These are phyloP conservation scores for Urocyon cinereoargenteus DNA, from an alignment of 2,797 vertebrate species.

Conservation along the genomic window DNA sequence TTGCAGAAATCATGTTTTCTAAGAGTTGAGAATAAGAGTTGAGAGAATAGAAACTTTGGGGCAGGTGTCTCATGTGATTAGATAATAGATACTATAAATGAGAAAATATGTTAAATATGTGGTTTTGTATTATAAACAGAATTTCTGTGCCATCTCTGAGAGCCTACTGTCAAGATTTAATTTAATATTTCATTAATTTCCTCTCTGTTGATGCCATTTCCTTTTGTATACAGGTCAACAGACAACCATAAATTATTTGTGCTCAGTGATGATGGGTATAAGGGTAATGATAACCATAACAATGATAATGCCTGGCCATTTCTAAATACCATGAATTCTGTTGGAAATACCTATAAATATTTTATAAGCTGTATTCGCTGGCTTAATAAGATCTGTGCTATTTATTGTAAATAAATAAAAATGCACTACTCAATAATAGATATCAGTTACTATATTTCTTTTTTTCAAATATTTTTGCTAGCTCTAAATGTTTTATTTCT, in stretches of 20 bases:
- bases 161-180: neutral
- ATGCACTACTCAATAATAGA: neutral
- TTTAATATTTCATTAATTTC: neutral
- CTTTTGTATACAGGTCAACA: neutral
- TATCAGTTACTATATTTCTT: neutral
- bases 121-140: neutral
- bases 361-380: neutral
- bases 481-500: neutral
- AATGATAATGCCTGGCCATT: neutral
- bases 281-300: neutral
- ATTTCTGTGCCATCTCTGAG: neutral
- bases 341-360: neutral
- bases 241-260: neutral
- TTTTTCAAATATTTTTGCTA: neutral
- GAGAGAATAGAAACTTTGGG: neutral
- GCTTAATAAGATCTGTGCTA: neutral
- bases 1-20: neutral
- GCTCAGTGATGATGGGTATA: neutral
- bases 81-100: neutral
- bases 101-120: neutral
- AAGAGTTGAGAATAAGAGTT: neutral
- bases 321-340: neutral
- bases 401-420: neutral
- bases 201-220: neutral
- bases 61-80: neutral